Conservation (phyloP, 2,113 vertebrate genomes). For the Neodon shergylaensis region DNA sequence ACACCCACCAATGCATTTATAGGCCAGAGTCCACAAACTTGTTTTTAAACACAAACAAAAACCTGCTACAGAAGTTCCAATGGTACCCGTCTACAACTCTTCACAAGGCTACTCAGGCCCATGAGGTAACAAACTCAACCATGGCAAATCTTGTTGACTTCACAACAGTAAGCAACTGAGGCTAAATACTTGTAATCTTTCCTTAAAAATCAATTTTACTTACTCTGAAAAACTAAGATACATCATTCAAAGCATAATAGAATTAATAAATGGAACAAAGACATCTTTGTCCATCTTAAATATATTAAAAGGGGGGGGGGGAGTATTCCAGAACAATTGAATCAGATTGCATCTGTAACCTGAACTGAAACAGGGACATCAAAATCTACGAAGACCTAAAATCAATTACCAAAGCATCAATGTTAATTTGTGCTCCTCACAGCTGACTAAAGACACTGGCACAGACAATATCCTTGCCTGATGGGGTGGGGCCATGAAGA, state of each 20-base stretch:
- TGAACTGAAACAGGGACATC: neutral
- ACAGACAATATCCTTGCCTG: conserved; percentile 87
- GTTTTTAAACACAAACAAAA: neutral
- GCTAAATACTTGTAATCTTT: neutral
- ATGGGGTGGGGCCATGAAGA: conserved; percentile 92
- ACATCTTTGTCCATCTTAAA: neutral
- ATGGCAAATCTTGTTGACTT: neutral
- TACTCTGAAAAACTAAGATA: neutral
- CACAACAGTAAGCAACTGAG: neutral
- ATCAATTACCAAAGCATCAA: neutral
- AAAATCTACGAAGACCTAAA: neutral
- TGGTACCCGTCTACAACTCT: neutral
- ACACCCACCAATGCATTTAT: neutral
- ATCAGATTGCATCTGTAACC: neutral
- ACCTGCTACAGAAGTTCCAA: neutral
- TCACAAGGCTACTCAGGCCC: too few species aligned
- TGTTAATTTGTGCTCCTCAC: neutral
- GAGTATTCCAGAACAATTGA: neutral
- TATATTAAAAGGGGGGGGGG: neutral
- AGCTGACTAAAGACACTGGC: neutral
- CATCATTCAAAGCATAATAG: neutral
- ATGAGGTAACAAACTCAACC: neutral
- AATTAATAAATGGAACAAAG: neutral
- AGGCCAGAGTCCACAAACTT: neutral
- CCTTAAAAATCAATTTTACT: neutral